Percentiles rank a stretch among this genome's conserved stretches.
phyloP scores from a whole-genome alignment of 1,140 invertebrate genomes.

The Cyphomyrmex costatus region DNA sequence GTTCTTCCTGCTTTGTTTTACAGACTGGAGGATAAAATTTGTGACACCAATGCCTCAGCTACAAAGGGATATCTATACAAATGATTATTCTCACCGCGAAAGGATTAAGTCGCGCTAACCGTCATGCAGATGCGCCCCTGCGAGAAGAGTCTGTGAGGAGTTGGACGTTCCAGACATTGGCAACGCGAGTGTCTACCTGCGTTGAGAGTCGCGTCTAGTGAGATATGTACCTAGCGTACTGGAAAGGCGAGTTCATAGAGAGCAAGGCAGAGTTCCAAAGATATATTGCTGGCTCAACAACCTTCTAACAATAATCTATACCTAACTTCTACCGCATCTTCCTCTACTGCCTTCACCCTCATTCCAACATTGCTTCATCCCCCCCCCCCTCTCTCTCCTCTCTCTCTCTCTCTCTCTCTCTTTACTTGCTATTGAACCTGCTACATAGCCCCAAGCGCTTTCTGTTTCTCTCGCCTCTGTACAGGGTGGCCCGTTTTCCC shows the following conservation, averaged over 20 bases:
- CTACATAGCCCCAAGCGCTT: slow-evolving; percentile 19
- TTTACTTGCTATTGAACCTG: slow-evolving; percentile 9
- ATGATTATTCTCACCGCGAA: not conserved
- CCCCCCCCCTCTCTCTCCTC: not conserved
- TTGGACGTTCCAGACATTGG: slow-evolving; percentile 46
- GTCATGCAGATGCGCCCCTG: slow-evolving; percentile 33
- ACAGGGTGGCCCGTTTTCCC: slow-evolving; percentile 25
- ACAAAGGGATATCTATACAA: not conserved
- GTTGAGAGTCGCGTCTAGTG: slow-evolving; percentile 48
- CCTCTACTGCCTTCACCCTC: not conserved
- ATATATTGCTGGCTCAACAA: slow-evolving; percentile 70
- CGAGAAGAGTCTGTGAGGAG: slow-evolving; percentile 10
- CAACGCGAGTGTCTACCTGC: slow-evolving; percentile 40
- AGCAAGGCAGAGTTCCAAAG: slow-evolving; percentile 62
- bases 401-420: slow-evolving; percentile 14
- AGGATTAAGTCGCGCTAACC: not conserved
- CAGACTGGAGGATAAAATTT: not conserved
- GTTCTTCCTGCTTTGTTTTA: not conserved
- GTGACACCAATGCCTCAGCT: not conserved
- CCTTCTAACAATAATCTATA: slow-evolving; percentile 75
- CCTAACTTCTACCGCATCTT: slow-evolving; percentile 47
- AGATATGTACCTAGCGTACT: slow-evolving; percentile 59
- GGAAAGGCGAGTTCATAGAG: slow-evolving; percentile 60
- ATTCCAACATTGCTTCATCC: not conserved
- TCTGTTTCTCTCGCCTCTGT: slow-evolving; percentile 29